A percentile compares a stretch with the other conserved stretches of the same genome.
Conservation (phyloP, 2,888 invertebrate species). For the Anaspis maculata region DNA sequence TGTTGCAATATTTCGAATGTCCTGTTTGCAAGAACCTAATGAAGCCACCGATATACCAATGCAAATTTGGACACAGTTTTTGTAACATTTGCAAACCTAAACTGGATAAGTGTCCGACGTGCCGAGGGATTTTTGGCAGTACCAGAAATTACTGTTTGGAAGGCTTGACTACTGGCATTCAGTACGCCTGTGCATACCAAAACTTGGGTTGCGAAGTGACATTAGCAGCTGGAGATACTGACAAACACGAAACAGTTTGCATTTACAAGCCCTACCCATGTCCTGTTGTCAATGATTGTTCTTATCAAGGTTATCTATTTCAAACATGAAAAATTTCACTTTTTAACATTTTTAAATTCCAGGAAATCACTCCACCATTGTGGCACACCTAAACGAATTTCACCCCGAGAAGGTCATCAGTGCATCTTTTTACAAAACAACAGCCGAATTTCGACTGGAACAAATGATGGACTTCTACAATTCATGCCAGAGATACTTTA, state of each 20-base stretch:
- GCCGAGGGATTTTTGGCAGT: constrained; percentile 29
- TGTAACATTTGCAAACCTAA: constrained; percentile 31
- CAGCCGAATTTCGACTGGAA: constrained; percentile 13
- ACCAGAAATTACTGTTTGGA: constrained; percentile 34
- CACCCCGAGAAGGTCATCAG: constrained; percentile 14
- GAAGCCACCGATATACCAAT: constrained; percentile 35
- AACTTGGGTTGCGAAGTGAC: constrained; percentile 28
- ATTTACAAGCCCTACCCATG: constrained; percentile 27
- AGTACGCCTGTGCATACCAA: constrained; percentile 31
- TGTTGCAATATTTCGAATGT: constrained; percentile 33
- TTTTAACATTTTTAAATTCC: too few relatives aligned
- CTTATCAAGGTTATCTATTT: too few relatives aligned
- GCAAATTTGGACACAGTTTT: constrained; percentile 33
- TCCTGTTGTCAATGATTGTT: too few relatives aligned
- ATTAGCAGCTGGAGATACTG: constrained; percentile 21
- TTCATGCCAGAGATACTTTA: constrained; percentile 5
- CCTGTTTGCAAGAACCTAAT: constrained; percentile 34
- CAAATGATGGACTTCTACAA: constrained; percentile 10
- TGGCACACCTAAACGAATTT: constrained; percentile 11
- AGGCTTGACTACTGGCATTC: constrained; percentile 27
- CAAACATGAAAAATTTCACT: background rate
- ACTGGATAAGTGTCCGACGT: constrained; percentile 32
- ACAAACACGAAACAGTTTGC: constrained; percentile 28
- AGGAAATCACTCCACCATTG: constrained; percentile 13
- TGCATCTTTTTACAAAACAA: constrained; percentile 11